Conservation (phyloP, 2,797 vertebrate species). For the Percopsis omiscomaycus region DNA sequence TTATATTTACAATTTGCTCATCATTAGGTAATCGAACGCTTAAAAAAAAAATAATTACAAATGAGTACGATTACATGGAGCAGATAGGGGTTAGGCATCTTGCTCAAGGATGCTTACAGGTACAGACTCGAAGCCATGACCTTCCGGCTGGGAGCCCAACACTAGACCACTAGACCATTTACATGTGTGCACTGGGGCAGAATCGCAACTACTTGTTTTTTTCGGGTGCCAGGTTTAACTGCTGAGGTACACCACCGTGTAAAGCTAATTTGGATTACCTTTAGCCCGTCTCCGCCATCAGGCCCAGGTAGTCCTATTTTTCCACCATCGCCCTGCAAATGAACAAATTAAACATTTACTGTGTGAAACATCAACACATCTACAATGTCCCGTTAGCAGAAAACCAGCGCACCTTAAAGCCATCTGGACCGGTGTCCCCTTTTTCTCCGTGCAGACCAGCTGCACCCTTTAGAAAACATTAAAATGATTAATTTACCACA, state of each 20-base stretch:
- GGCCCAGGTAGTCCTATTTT: constrained; percentile 69
- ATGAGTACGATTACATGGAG: no score
- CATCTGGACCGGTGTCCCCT: constrained; percentile 65
- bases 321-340: constrained; percentile 76
- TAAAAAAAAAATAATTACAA: no score
- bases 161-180: no score
- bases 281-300: constrained; percentile 74
- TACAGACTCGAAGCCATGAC: no score
- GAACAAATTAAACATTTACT: constrained; percentile 1
- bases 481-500: background rate
- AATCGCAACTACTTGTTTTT: no score
- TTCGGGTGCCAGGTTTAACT: no score
- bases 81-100: no score
- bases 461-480: constrained; percentile 68
- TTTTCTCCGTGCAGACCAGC: constrained; percentile 70
- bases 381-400: background rate
- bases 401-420: constrained; percentile 70
- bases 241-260: background rate
- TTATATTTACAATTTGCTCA: no score
- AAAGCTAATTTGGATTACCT: constrained; percentile 65
- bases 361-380: background rate
- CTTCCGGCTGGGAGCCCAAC: no score
- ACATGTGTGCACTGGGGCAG: no score
- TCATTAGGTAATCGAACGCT: no score
- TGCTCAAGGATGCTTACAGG: no score